Percentiles rank a stretch among this genome's conserved stretches.
These are phyloP conservation scores for Drosophila anomelani DNA, from an alignment of 2,888 invertebrate species.

Conservation along the genomic window DNA sequence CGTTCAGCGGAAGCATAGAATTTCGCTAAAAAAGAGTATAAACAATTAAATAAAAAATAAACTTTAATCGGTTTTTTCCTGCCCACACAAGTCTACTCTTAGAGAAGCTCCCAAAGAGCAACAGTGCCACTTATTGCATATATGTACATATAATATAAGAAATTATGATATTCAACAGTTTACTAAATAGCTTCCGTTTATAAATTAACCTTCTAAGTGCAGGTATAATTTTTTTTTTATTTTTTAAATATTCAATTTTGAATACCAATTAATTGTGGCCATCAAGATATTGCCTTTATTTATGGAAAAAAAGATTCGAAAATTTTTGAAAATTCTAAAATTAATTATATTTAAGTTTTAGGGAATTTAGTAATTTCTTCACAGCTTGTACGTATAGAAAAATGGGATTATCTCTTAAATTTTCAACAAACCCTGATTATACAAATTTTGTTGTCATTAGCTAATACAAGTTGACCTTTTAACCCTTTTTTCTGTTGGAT, in stretches of 20 bases:
- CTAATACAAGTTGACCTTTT: not conserved
- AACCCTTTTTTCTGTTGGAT: not conserved
- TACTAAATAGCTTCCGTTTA: not conserved
- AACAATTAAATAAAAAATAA: conserved; percentile 1
- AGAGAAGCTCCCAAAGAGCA: not conserved
- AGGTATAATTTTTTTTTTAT: rapidly evolving
- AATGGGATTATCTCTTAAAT: not conserved
- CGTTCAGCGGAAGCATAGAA: conserved; percentile 34
- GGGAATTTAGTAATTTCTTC: not conserved
- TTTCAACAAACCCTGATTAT: not conserved
- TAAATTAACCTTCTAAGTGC: not conserved
- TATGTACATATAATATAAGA: not conserved
- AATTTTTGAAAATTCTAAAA: too few relatives aligned
- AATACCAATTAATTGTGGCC: not conserved
- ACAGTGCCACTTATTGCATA: conserved; percentile 11
- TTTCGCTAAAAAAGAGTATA: not conserved
- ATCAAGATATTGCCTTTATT: not conserved
- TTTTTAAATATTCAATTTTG: not conserved
- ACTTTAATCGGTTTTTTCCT: conserved; percentile 5
- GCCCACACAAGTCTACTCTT: conserved; percentile 15
- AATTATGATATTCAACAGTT: not conserved
- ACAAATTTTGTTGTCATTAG: not conserved
- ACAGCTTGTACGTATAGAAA: not conserved
- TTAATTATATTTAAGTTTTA: not conserved
- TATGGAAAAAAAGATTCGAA: not conserved